Base-by-base conservation (phyloP, 2,797 vertebrate species). In the Poecile montanus region DNA sequence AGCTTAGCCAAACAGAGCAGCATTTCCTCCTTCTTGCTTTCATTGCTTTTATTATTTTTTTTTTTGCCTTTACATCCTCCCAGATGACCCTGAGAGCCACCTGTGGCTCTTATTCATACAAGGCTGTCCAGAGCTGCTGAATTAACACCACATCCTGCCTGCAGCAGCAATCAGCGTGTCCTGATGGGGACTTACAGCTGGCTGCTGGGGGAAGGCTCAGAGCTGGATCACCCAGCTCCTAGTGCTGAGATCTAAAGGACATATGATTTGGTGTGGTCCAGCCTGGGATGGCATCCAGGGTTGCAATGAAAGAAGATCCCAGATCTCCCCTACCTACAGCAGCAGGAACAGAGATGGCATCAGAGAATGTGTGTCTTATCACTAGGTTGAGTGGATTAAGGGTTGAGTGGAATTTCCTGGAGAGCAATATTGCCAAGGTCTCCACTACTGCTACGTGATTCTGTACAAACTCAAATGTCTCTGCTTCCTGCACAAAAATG, bases 251-350 rank as follows among this genome's bases (percentile, higher is more conserved):
- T 86, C 67, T 71, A 61, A 73, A 86, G 77, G 71, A 81, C 11
- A 3, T 4, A 8, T 26, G 30, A 61, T 91, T 38, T 63, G 38
- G 22, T 78, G 51, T 62, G 85, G 44, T 81, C 66, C 51, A 63
- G 58, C 44, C 70, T 87, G 91, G 88, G 71, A 80, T 87, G 71
- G 54, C 53, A 85, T 79, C 80, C 95, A 96, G 83, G 50, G 70
- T 60, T 91, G 60, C 74, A 83, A 25, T 54, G 88, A 85, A 84
- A 90, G 72, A 67, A 54, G 67, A 71, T 53, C 83, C 62, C 54
- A 51, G 44, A 36, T 85, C 40, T 65, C 68, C 22, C 21, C 48
- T 38, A n/a, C 50, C 78, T 82, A 38, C 27, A 80, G 81, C 57
- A 87, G 61, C 50, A 91, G 86, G 57, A 92, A 66, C 11, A 22